phyloP scores from a whole-genome alignment of 2,113 vertebrate genomes.

The Limnothrissa miodon region DNA sequence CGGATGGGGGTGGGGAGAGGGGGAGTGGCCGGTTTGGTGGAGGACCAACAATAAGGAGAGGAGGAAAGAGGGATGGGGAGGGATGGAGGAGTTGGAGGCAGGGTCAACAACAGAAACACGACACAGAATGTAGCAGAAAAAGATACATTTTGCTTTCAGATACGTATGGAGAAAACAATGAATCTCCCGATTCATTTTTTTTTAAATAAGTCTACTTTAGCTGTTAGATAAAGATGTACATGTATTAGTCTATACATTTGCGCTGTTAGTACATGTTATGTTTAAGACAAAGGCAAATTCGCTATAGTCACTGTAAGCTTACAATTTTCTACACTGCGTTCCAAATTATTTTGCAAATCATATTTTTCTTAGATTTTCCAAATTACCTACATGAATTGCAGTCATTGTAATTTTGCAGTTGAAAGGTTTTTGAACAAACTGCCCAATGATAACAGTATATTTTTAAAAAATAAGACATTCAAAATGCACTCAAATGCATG shows the following conservation, averaged over 20 bases:
- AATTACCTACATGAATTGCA: too few relatives aligned
- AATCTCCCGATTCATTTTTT: neutral
- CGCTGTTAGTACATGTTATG: conserved; percentile 44
- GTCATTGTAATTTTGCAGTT: too few relatives aligned
- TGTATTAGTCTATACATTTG: neutral
- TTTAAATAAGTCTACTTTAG: neutral
- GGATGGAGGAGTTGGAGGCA: conserved; percentile 45
- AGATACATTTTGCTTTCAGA: conserved; percentile 10
- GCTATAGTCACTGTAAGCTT: neutral
- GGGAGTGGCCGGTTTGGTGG: neutral
- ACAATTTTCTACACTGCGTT: neutral
- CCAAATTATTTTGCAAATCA: too few relatives aligned
- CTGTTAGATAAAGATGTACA: neutral
- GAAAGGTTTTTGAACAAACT: too few relatives aligned
- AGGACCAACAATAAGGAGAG: conserved; percentile 51
- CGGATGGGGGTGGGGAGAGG: conserved; percentile 56
- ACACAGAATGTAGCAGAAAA: conserved; percentile 72
- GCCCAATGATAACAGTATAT: too few relatives aligned
- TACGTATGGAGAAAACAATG: neutral
- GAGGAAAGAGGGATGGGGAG: conserved; percentile 52
- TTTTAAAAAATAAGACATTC: too few relatives aligned
- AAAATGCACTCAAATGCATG: too few relatives aligned
- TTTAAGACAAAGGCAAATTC: conserved; percentile 27
- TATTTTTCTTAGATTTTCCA: too few relatives aligned
- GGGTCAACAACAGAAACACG: conserved; percentile 57